phyloP scores from a whole-genome alignment of 2,888 invertebrate genomes.

The Zeuzera pyrina region DNA sequence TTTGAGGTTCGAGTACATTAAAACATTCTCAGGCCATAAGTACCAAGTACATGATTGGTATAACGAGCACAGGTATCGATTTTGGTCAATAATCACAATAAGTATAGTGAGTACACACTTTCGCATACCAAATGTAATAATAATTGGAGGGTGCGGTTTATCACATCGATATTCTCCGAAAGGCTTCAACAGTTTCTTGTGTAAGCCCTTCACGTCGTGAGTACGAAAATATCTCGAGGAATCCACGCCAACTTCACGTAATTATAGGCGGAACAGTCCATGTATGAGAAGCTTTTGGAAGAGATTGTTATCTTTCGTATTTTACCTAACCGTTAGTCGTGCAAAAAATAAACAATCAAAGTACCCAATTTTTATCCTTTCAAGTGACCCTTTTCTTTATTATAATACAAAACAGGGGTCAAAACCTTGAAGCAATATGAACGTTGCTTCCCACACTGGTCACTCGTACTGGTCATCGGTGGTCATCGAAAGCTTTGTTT shows the following conservation, averaged over 20 bases:
- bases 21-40: constrained; percentile 11
- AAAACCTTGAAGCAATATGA: constrained; percentile 41
- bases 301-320: constrained; percentile 47
- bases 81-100: constrained; percentile 67
- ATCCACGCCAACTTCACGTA: constrained; percentile 56
- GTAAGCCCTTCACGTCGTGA: constrained; percentile 66
- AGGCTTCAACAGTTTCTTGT: constrained; percentile 64
- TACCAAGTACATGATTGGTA: constrained; percentile 48
- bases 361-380: constrained; percentile 34
- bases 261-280: constrained; percentile 67
- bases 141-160: constrained; percentile 71
- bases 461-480: constrained; percentile 65
- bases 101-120: constrained; percentile 64
- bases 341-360: constrained; percentile 51
- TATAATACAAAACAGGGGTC: constrained; percentile 56
- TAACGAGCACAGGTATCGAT: constrained; percentile 63
- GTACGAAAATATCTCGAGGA: constrained; percentile 65
- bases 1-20: neutral
- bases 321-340: constrained; percentile 47
- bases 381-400: constrained; percentile 42
- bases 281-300: constrained; percentile 52
- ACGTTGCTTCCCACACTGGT: constrained; percentile 65
- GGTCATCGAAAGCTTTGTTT: constrained; percentile 60
- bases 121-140: constrained; percentile 65
- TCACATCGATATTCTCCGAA: constrained; percentile 68